A percentile compares a stretch with the other conserved stretches of the same genome.
Evolutionary conservation across 2,113 vertebrate genomes (phyloP).

Genomic region (Pangasianodon hypophthalmus): DNA sequence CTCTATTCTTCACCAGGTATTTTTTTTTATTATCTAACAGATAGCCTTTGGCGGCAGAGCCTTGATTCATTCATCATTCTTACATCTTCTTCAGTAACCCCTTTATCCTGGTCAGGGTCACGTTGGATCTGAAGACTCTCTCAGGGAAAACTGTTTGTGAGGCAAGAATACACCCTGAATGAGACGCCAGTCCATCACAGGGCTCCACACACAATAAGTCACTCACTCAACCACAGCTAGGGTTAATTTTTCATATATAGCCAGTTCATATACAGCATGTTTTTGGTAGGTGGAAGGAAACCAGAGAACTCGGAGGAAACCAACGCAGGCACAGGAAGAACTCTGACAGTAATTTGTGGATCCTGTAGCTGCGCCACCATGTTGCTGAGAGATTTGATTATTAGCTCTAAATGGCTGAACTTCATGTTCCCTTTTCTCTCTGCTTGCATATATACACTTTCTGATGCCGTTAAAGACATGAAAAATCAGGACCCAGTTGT

Average conservation of each 20-base stretch:
- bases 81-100: neutral
- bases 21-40: constrained; percentile 4
- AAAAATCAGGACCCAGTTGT: neutral
- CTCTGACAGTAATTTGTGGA: no score
- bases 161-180: neutral
- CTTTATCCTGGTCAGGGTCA: neutral
- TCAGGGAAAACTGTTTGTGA: neutral
- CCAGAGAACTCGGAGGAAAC: neutral
- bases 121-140: neutral
- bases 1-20: constrained; percentile 23
- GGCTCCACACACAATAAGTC: neutral
- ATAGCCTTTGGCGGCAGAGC: neutral
- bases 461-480: no score
- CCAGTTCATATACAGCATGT: neutral
- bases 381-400: neutral
- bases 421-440: neutral
- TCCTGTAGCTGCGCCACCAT: neutral
- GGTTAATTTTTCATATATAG: no score
- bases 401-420: neutral
- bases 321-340: neutral
- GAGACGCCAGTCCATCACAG: neutral
- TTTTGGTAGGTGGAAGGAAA: neutral
- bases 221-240: neutral
- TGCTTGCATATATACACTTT: neutral
- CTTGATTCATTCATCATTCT: neutral